phyloP scores from a whole-genome alignment of 2,113 vertebrate genomes.

The Columba janthina region DNA sequence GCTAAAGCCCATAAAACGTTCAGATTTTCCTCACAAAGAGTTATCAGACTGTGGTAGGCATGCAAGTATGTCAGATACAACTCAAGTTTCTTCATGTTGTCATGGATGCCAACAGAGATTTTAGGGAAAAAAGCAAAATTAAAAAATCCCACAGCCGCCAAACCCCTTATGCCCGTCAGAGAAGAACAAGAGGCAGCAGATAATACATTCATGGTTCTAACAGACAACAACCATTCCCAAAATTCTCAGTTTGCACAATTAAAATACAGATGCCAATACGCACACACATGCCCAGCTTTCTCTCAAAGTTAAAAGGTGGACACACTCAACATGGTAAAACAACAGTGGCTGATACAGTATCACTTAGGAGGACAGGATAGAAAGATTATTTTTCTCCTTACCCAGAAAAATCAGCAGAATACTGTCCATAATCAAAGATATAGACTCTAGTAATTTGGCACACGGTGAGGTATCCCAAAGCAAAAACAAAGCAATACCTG shows the following conservation, averaged over 20 bases:
- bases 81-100: background rate
- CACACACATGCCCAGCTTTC: background rate
- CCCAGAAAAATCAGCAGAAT: constrained; percentile 99
- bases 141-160: background rate
- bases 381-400: constrained; percentile 75
- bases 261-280: background rate
- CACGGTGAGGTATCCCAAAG: constrained; percentile 94
- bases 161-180: background rate
- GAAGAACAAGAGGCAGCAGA: background rate
- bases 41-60: background rate
- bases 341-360: background rate
- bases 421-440: constrained; percentile 98
- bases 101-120: background rate
- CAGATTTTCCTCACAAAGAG: background rate
- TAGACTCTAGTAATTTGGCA: constrained; percentile 98
- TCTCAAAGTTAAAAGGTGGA: background rate
- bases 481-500: constrained; percentile 96
- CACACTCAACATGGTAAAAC: no score
- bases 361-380: background rate
- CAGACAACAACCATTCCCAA: background rate
- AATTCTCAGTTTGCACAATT: background rate
- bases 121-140: background rate
- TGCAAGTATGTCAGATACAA: background rate
- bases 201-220: background rate
- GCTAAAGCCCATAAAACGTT: background rate